Conservation (phyloP, 2,113 vertebrate species). For the Furnarius figulus region DNA sequence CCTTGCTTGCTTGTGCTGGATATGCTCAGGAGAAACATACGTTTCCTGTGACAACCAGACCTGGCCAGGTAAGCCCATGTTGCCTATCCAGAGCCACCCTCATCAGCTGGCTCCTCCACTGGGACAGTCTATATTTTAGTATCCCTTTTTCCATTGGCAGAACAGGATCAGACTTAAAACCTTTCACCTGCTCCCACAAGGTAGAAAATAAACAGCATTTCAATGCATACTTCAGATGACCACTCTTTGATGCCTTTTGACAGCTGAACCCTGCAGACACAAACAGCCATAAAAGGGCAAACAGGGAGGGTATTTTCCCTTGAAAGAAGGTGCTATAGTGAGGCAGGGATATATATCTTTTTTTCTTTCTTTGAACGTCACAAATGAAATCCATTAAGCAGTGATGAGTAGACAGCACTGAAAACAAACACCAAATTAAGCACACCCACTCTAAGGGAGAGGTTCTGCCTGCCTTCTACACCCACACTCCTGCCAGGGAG, state of each 20-base stretch:
- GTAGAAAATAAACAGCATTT: background rate
- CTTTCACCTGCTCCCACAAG: background rate
- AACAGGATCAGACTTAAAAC: background rate
- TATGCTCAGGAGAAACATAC: background rate
- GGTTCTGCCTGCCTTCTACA: constrained; percentile 14
- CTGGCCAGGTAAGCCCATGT: background rate
- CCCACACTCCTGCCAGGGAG: background rate
- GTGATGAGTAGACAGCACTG: background rate
- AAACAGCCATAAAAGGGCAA: background rate
- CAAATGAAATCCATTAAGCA: constrained; percentile 34
- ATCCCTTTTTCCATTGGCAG: background rate
- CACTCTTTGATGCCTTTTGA: background rate
- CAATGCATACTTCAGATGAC: background rate
- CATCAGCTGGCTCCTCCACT: rapidly evolving
- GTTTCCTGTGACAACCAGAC: background rate
- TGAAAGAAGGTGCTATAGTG: background rate
- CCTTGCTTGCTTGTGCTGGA: background rate
- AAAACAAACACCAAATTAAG: constrained; percentile 59
- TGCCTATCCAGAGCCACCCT: background rate
- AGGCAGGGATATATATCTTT: background rate
- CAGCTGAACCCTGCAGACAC: background rate
- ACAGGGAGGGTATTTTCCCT: background rate
- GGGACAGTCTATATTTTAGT: background rate
- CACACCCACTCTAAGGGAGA: background rate
- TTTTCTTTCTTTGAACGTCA: background rate